Conservation (phyloP, 2,113 vertebrate genomes). For the Brienomyrus brachyistius region DNA sequence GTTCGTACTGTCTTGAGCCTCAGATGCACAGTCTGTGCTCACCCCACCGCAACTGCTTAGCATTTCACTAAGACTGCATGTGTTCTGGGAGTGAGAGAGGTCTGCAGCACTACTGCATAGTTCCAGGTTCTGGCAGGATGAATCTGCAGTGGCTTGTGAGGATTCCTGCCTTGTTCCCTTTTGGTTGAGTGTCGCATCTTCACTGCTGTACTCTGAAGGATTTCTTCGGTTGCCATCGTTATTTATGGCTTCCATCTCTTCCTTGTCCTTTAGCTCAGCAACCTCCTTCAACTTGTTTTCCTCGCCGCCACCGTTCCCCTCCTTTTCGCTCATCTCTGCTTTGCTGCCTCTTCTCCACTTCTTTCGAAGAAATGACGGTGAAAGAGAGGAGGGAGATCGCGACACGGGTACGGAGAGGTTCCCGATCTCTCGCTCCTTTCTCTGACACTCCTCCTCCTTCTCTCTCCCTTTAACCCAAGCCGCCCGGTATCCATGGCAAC, state of each 20-base stretch:
- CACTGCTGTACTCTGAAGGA: background rate
- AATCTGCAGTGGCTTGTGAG: background rate
- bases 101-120: background rate
- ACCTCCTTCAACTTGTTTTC: background rate
- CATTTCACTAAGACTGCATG: background rate
- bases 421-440: constrained; percentile 36
- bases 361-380: constrained; percentile 44
- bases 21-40: background rate
- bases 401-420: constrained; percentile 47
- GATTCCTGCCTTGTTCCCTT: background rate
- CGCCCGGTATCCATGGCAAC: constrained; percentile 65
- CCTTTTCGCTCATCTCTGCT: constrained; percentile 32
- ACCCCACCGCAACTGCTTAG: background rate
- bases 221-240: constrained; percentile 33
- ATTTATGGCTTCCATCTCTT: constrained; percentile 5
- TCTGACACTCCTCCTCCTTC: constrained; percentile 35
- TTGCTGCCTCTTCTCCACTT: constrained; percentile 51
- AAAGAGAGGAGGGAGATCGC: constrained; percentile 57
- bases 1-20: background rate
- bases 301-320: constrained; percentile 1
- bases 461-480: constrained; percentile 53
- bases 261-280: background rate
- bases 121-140: background rate
- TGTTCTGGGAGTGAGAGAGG: background rate
- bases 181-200: background rate